Base-by-base conservation (phyloP, 2,113 vertebrate species). In the Papio anubis region DNA sequence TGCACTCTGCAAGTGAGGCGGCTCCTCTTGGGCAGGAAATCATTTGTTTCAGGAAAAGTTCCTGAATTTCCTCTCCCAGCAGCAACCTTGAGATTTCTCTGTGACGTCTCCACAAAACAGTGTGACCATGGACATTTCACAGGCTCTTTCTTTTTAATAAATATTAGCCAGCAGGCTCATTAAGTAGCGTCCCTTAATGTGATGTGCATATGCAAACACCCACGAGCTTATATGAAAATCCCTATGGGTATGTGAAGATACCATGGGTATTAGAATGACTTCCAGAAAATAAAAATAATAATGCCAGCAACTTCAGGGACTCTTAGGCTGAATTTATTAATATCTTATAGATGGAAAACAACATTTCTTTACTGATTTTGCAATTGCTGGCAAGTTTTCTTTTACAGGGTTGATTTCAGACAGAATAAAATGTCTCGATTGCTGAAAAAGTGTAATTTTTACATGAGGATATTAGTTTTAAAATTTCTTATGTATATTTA, bases 141-240 rank as follows among this genome's bases (percentile, higher is more conserved):
- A 96, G 97, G 84, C 96, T 97, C 86, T 89, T 98, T 95, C 79
- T 97, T 96, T 95, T 96, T 96, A 98, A 80, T 92, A 96, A 97
- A 93, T 93, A 97, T 78, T 45, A 92, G 76, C 76, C 88, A 96
- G 43, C 25, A 75, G 6, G 55, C 64, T 93, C 79, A 25, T 57
- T 27, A 2, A 32, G 73, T 48, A 3, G 75, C 12, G 78, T 89
- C 64, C 50, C n/a, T 30, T 0, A 21, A 21, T 10, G 57, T 84
- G 50, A 18, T 2, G 45, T 25, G 35, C 27, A 5, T 90, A 40
- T 66, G 23, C 61, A 57, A 79, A 40, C 18, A 43, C 27, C 59
- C 2, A 6, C 1, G 4, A 52, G 8, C 48, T 94, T 73, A 68
- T 30, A 14, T 17, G 18, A 40, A 91, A 82, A 66, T 3, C 4